These are phyloP conservation scores for Tanypteryx hageni DNA, from an alignment of 2,888 invertebrate species.

Conservation along the genomic window DNA sequence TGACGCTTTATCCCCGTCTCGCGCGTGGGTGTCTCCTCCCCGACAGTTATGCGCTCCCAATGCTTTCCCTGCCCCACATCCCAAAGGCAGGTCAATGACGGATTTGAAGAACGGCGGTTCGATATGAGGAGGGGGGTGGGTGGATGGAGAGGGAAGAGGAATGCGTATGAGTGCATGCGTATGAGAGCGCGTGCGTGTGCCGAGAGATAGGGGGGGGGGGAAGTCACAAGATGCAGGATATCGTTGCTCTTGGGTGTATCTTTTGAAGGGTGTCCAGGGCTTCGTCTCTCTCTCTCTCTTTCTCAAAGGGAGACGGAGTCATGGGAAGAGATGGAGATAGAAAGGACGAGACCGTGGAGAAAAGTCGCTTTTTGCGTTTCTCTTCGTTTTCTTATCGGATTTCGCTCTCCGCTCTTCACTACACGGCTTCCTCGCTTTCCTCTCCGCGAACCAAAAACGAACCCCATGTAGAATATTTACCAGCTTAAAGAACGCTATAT, in stretches of 20 bases:
- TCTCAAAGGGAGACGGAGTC: background rate
- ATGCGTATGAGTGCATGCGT: no score
- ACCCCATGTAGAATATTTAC: no score
- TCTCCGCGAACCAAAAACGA: no score
- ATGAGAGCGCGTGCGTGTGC: no score
- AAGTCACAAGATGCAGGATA: background rate
- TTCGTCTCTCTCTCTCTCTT: background rate
- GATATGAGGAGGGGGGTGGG: background rate
- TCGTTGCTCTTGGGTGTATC: background rate
- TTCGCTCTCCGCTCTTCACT: background rate
- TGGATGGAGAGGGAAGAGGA: background rate
- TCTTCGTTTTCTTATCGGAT: background rate
- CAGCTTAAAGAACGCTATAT: no score
- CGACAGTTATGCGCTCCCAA: background rate
- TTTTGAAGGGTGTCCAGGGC: background rate
- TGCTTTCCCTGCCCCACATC: slow-evolving; percentile 23
- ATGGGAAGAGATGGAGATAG: background rate
- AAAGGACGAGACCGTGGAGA: background rate
- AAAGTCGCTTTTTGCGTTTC: background rate
- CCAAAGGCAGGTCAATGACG: slow-evolving; percentile 28
- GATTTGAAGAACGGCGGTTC: slow-evolving; percentile 12
- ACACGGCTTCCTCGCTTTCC: background rate
- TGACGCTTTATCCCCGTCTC: background rate
- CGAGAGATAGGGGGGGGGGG: background rate
- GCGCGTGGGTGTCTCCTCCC: background rate